phyloP scores from a whole-genome alignment of 1,140 invertebrate species.

The Caerostris extrusa region DNA sequence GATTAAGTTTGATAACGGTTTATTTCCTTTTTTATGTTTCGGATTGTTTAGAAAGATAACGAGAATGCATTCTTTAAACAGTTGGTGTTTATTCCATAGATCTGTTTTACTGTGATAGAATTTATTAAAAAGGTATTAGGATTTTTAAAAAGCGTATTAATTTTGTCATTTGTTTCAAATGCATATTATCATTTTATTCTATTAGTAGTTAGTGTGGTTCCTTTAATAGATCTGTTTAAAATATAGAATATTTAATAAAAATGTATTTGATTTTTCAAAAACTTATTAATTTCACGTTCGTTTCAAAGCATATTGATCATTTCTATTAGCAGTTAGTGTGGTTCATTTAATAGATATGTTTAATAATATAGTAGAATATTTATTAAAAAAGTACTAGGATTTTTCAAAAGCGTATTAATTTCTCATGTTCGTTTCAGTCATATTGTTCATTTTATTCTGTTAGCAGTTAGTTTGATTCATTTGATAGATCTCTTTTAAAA shows the following conservation, averaged over 20 bases:
- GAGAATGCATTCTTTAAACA: neutral
- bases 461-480: neutral
- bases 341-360: no score
- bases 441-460: neutral
- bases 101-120: neutral
- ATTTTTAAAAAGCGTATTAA: neutral
- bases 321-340: no score
- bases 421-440: no score
- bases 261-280: no score
- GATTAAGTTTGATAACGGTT: constrained; percentile 19
- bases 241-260: no score
- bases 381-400: no score
- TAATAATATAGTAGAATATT: no score
- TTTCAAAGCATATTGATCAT: no score
- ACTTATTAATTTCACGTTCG: no score
- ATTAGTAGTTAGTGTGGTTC: neutral
- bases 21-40: neutral
- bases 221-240: no score
- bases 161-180: neutral
- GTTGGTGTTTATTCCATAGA: neutral
- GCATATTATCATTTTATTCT: neutral
- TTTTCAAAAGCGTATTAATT: no score
- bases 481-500: neutral
- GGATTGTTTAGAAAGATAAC: neutral
- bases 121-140: neutral